Percentiles rank a stretch among this genome's conserved stretches.
Conservation (phyloP, 2,113 vertebrate species). For the Podiceps cristatus region DNA sequence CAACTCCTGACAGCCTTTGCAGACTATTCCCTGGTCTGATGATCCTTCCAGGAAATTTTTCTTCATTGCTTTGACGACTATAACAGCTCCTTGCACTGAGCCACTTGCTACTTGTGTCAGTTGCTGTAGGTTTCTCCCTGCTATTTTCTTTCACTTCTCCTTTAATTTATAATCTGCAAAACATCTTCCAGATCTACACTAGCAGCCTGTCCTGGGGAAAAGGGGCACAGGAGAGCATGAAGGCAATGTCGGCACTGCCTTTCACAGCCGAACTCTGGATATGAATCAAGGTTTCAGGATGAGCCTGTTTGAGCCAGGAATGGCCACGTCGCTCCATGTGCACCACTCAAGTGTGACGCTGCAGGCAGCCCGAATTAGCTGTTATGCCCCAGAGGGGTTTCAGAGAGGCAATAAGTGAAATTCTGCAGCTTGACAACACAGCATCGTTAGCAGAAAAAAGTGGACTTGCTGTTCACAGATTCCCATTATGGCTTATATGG, state of each 20-base stretch:
- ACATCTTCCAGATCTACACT: background rate
- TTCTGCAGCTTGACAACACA: background rate
- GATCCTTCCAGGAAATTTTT: background rate
- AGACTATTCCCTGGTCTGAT: background rate
- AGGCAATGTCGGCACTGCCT: background rate
- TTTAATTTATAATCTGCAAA: background rate
- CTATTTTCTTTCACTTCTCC: background rate
- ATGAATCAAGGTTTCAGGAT: background rate
- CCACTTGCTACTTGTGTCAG: background rate
- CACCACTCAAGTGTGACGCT: background rate
- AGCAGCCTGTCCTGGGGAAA: background rate
- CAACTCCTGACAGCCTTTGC: background rate
- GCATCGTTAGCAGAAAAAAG: background rate
- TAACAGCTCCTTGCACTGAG: background rate
- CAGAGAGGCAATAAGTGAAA: background rate
- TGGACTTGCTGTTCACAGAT: background rate
- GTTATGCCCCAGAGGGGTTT: background rate
- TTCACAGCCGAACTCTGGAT: background rate
- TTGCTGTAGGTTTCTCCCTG: background rate
- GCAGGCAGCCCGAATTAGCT: background rate
- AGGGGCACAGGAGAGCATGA: background rate
- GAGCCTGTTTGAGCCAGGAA: background rate
- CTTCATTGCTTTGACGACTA: background rate
- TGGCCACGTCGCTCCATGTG: accelerated
- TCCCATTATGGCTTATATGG: background rate